phyloP scores from a whole-genome alignment of 1,140 invertebrate genomes.

The Drosophila nannoptera region DNA sequence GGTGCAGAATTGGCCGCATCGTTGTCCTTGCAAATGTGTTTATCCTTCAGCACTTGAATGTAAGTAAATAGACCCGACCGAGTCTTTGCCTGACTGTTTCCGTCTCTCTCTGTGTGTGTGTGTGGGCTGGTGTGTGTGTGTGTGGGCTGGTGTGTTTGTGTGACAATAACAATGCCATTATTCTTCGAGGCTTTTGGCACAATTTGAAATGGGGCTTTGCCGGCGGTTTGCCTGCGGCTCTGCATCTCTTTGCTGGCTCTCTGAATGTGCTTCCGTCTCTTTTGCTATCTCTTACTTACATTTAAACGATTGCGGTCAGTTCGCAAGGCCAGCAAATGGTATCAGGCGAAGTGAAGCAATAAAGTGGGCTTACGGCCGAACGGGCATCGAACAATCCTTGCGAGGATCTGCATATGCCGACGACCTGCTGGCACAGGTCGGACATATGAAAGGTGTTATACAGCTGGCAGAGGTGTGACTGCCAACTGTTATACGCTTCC shows the following conservation, averaged over 20 bases:
- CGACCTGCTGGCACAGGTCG: too few species aligned
- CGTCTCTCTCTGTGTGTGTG: background rate
- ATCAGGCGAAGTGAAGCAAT: slow-evolving; percentile 11
- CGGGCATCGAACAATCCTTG: background rate
- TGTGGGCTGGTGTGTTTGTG: slow-evolving; percentile 20
- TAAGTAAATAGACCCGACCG: slow-evolving; percentile 26
- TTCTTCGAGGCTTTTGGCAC: slow-evolving; percentile 50
- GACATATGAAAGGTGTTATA: background rate
- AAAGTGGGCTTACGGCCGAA: slow-evolving; percentile 4
- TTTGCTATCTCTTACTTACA: slow-evolving; percentile 33
- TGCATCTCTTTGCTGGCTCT: slow-evolving; percentile 24
- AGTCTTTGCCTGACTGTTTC: slow-evolving; percentile 3
- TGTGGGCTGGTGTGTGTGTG: slow-evolving; percentile 8
- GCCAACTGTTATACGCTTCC: background rate
- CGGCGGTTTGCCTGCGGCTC: slow-evolving; percentile 37
- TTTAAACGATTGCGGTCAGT: slow-evolving; percentile 47
- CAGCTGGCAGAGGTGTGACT: background rate
- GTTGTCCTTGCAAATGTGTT: slow-evolving; percentile 38
- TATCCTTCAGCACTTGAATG: slow-evolving; percentile 38
- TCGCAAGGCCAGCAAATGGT: slow-evolving; percentile 14
- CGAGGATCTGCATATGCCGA: background rate
- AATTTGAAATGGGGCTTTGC: slow-evolving; percentile 48
- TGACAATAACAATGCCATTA: slow-evolving; percentile 49
- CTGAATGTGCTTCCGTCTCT: slow-evolving; percentile 21
- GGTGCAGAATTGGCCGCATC: slow-evolving; percentile 30